Percentiles rank a stretch among this genome's conserved stretches.
Conservation (phyloP, 2,888 invertebrate species). For the Rhamphomyia laevipes region DNA sequence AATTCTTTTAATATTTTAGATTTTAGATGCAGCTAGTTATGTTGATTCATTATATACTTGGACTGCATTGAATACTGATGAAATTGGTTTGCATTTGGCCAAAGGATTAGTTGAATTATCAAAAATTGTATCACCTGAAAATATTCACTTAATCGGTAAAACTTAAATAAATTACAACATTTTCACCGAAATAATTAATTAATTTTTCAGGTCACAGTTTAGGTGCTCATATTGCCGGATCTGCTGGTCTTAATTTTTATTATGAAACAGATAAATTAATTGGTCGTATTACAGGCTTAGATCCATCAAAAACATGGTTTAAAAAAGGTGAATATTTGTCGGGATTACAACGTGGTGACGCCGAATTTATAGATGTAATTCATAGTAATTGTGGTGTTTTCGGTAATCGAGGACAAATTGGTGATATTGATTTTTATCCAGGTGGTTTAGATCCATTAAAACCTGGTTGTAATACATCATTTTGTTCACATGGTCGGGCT, state of each 20-base stretch:
- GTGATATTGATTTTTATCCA: slow-evolving; percentile 33
- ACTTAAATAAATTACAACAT: background rate
- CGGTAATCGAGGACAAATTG: slow-evolving; percentile 26
- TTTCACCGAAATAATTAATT: background rate
- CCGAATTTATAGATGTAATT: slow-evolving; percentile 29
- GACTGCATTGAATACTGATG: slow-evolving; percentile 35
- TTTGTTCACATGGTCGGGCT: slow-evolving; percentile 28
- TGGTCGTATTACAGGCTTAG: slow-evolving; percentile 31
- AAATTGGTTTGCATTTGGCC: slow-evolving; percentile 28
- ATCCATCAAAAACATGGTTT: slow-evolving; percentile 35
- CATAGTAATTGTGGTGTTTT: slow-evolving; percentile 30
- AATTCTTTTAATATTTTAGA: slow-evolving; percentile 19
- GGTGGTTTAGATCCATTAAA: slow-evolving; percentile 27
- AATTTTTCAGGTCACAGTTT: slow-evolving; percentile 28
- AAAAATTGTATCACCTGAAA: slow-evolving; percentile 23
- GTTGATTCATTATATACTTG: slow-evolving; percentile 33
- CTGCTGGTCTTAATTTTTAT: slow-evolving; percentile 27
- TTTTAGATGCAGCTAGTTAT: slow-evolving; percentile 28
- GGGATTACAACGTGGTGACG: slow-evolving; percentile 28
- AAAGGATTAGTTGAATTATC: slow-evolving; percentile 24
- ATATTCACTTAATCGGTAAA: slow-evolving; percentile 27
- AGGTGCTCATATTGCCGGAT: slow-evolving; percentile 33
- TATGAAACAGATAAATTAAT: slow-evolving; percentile 23
- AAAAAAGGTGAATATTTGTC: slow-evolving; percentile 25
- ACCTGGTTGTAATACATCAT: slow-evolving; percentile 24